A percentile compares a stretch with the other conserved stretches of the same genome.
Conservation (phyloP, 2,888 invertebrate genomes). For the Cinara cedri region DNA sequence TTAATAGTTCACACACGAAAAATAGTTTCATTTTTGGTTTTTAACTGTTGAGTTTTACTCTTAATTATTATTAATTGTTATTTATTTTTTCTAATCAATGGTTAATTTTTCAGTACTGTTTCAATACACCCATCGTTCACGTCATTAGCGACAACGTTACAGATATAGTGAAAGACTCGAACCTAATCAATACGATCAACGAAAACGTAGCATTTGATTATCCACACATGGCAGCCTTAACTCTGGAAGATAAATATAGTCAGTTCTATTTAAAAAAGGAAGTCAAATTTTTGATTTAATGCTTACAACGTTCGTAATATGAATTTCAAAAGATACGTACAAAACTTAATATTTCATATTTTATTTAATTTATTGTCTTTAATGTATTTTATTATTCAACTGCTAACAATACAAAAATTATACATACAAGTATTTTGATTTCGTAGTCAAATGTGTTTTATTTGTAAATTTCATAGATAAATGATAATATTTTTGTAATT, state of each 20-base stretch:
- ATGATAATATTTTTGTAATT: too few relatives aligned
- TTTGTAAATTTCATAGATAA: too few relatives aligned
- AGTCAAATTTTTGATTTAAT: neutral
- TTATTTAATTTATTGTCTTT: neutral
- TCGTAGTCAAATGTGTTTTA: too few relatives aligned
- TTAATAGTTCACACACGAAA: too few relatives aligned
- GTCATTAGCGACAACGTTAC: neutral
- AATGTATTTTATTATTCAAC: too few relatives aligned
- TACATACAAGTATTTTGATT: too few relatives aligned
- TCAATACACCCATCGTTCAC: slow-evolving; percentile 7
- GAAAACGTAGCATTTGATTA: slow-evolving; percentile 33
- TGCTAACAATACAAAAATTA: too few relatives aligned
- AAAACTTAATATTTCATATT: slow-evolving; percentile 20
- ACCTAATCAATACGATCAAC: slow-evolving; percentile 27
- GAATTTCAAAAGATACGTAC: neutral
- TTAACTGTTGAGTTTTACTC: too few relatives aligned
- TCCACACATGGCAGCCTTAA: neutral
- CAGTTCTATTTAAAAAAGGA: slow-evolving; percentile 8
- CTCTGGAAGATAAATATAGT: slow-evolving; percentile 29
- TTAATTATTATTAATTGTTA: neutral
- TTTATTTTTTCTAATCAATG: neutral
- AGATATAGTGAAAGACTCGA: neutral
- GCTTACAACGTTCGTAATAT: neutral
- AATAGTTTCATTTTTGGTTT: too few relatives aligned
- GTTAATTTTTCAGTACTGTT: slow-evolving; percentile 10